Percentiles rank a stretch among this genome's conserved stretches.
Evolutionary conservation across 2,797 vertebrate genomes (phyloP).

Genomic region (Anableps anableps): DNA sequence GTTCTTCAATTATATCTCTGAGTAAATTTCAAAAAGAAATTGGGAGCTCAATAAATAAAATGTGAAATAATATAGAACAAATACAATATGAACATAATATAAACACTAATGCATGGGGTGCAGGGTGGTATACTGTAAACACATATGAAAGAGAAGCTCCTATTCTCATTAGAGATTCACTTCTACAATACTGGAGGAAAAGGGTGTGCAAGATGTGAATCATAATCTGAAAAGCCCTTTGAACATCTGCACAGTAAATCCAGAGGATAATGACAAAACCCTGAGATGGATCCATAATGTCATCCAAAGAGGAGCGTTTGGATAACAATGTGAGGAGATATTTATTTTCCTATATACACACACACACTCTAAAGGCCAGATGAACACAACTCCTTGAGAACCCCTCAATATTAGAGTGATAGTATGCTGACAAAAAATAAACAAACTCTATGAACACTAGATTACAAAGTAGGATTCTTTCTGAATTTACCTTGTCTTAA

Average conservation of each 20-base stretch:
- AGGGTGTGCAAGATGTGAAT: constrained; percentile 68
- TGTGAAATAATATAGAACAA: constrained; percentile 12
- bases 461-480: constrained; percentile 33
- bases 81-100: constrained; percentile 33
- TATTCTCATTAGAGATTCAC: constrained; percentile 71
- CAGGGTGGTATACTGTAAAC: constrained; percentile 45
- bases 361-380: constrained; percentile 21
- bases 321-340: constrained; percentile 51
- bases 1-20: constrained; percentile 1
- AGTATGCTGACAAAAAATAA: constrained; percentile 41
- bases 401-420: constrained; percentile 30
- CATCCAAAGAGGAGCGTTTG: constrained; percentile 60
- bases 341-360: constrained; percentile 33
- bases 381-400: constrained; percentile 14
- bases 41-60: constrained; percentile 24
- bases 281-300: constrained; percentile 68
- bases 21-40: constrained; percentile 16
- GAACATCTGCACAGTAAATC: constrained; percentile 70
- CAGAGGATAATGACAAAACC: constrained; percentile 71
- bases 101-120: constrained; percentile 18
- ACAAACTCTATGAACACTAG: constrained; percentile 54
- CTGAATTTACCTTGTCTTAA: constrained; percentile 40
- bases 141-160: constrained; percentile 52
- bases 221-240: constrained; percentile 74
- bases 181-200: constrained; percentile 72